phyloP scores from a whole-genome alignment of 2,888 invertebrate species.

The Horisme vitalbata region DNA sequence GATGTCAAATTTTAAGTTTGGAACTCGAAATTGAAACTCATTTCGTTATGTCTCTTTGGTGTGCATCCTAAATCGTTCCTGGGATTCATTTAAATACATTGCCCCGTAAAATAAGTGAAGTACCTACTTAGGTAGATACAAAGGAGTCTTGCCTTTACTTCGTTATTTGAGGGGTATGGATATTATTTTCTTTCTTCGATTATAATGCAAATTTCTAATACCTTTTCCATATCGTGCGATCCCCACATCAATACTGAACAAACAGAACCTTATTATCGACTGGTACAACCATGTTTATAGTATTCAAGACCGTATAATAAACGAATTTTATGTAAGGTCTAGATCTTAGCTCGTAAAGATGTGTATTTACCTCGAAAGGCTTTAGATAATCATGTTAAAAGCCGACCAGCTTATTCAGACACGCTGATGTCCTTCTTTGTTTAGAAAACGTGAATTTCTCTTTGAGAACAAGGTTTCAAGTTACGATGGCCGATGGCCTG shows the following conservation, averaged over 20 bases:
- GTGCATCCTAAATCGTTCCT: too few relatives aligned
- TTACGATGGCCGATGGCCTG: slow-evolving; percentile 17
- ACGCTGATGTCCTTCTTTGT: slow-evolving; percentile 12
- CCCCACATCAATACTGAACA: slow-evolving; percentile 24
- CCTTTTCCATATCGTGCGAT: slow-evolving; percentile 11
- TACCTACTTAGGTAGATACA: too few relatives aligned
- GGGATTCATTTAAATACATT: too few relatives aligned
- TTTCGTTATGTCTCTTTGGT: too few relatives aligned
- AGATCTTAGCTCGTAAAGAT: slow-evolving; percentile 31
- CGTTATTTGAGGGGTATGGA: too few relatives aligned
- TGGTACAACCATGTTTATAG: slow-evolving; percentile 17
- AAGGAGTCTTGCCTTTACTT: too few relatives aligned
- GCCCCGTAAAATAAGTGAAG: too few relatives aligned
- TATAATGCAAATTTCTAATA: slow-evolving; percentile 2
- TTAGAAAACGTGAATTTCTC: slow-evolving; percentile 1
- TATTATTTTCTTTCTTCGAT: background rate
- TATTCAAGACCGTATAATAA: slow-evolving; percentile 14
- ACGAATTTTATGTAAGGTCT: slow-evolving; percentile 27
- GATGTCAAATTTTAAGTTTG: background rate
- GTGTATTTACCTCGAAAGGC: slow-evolving; percentile 27
- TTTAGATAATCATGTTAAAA: slow-evolving; percentile 27
- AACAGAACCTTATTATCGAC: slow-evolving; percentile 22
- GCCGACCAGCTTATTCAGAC: slow-evolving; percentile 12
- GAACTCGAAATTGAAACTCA: too few relatives aligned
- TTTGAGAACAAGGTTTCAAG: slow-evolving; percentile 13